Conservation (phyloP, 2,888 invertebrate genomes). For the Drosophila greeni region DNA sequence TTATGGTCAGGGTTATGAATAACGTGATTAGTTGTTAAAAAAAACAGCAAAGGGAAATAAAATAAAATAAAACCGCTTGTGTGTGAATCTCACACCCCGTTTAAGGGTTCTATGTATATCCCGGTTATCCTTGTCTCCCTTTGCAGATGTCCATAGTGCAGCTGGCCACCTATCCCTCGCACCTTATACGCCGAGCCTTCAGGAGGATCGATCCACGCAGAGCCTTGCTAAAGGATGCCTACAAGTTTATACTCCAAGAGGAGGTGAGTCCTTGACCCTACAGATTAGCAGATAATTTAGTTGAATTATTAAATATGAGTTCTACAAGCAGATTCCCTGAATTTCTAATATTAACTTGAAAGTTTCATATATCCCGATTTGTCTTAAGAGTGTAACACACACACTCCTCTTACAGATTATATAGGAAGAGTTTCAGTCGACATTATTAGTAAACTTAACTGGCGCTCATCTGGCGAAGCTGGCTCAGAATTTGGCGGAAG, state of each 20-base stretch:
- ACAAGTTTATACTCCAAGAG: conserved; percentile 76
- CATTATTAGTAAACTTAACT: conserved; percentile 72
- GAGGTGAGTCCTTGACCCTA: conserved; percentile 71
- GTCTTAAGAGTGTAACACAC: background rate
- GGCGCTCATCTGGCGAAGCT: conserved; percentile 44
- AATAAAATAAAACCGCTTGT: conserved; percentile 19
- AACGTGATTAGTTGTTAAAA: conserved; percentile 73
- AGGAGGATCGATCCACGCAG: conserved; percentile 69
- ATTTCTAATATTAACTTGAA: background rate
- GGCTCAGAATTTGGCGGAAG: conserved; percentile 45
- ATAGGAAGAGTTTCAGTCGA: conserved; percentile 40
- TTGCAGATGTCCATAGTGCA: conserved; percentile 73
- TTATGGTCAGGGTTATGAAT: conserved; percentile 69
- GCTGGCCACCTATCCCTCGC: conserved; percentile 77
- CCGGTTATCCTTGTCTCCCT: too few relatives aligned
- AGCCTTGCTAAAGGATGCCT: conserved; percentile 70
- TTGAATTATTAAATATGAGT: background rate
- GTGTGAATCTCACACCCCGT: conserved; percentile 27
- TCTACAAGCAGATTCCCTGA: background rate
- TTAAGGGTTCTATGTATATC: too few relatives aligned
- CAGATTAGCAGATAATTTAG: background rate
- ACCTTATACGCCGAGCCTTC: conserved; percentile 76
- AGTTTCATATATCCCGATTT: background rate
- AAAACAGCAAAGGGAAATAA: conserved; percentile 13
- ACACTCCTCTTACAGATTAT: conserved; percentile 4